Conservation (phyloP, 2,797 vertebrate genomes). For the Clamator glandarius region DNA sequence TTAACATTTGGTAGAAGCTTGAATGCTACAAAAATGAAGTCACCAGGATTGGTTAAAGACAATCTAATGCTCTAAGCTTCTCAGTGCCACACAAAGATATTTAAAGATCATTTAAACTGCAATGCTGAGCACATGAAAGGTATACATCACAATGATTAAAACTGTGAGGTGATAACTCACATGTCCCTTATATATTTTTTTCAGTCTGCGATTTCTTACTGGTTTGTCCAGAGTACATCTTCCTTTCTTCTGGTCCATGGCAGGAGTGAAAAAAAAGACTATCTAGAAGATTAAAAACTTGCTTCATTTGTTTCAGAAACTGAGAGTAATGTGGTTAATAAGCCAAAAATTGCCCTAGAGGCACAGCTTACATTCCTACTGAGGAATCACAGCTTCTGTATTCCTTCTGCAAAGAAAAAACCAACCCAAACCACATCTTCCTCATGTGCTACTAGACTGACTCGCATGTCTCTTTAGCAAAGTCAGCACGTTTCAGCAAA, state of each 20-base stretch:
- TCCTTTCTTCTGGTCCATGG: not conserved
- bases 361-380: not conserved
- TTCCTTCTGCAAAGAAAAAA: not conserved
- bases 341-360: not conserved
- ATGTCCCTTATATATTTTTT: not conserved
- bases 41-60: not conserved
- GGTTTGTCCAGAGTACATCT: not conserved
- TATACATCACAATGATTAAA: not conserved
- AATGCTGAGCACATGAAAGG: not conserved
- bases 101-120: not conserved
- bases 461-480: not conserved
- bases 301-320: not conserved
- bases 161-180: not conserved
- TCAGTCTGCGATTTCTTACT: not conserved
- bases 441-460: accelerated
- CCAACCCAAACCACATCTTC: not conserved
- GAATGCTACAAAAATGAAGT: not conserved
- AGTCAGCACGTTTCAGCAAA: not conserved
- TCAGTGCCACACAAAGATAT: not conserved
- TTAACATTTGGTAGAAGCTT: not conserved
- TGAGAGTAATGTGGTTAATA: not conserved
- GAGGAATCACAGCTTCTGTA: not conserved
- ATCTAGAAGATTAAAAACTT: not conserved
- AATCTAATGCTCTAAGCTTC: not conserved
- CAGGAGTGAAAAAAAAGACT: not conserved